Evolutionary conservation across 2,888 invertebrate genomes (phyloP), one percentile per base, ranked within the genome.

Genomic region (Coleophora flavipennella): DNA sequence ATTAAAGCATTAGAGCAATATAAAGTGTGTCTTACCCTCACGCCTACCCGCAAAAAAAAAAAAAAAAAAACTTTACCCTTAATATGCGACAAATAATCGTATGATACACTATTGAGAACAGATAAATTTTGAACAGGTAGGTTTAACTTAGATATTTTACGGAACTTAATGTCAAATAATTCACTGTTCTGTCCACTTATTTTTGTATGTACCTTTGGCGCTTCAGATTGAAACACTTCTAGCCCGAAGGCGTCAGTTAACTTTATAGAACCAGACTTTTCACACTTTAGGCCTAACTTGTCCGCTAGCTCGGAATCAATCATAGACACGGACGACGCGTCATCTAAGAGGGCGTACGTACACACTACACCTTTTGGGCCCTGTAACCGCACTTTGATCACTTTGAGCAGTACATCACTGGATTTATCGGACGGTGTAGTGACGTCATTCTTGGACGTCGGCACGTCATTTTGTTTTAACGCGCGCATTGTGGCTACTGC

Each of bases 101-200:
- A 41, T 25, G 14, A 32, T 13, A 44, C 13, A n/a, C 38, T 8
- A 35, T 47, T 46, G 28, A 44, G 31, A 4, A 40, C 3, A 8
- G 38, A 49, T 20, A 48, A 40, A 36, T 48, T 38, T 46, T 49
- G 48, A 29, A 33, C 35, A 33, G 43, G 44, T 37, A 49, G 44
- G 2, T 44, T 46, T 39, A 51, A 38, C 13, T 39, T 40, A 36
- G 33, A 35, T 28, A 43, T 38, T 34, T 46, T 39, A 8, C 45
- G 36, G 8, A 42, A 41, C 20, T 25, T 39, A 10, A 43, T 10
- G 34, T 40, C 32, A 44, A 43, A 45, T 14, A 10, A 38, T 32
- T 28, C 27, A 26, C 39, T 35, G 20, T 45, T 38, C 26, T 40
- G 26, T 31, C 39, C 39, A 40, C 10, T 31, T 12, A 47, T 41